A percentile compares a stretch with the other conserved stretches of the same genome.
phyloP scores from a whole-genome alignment of 2,797 vertebrate genomes.

The Heterohyrax brucei region DNA sequence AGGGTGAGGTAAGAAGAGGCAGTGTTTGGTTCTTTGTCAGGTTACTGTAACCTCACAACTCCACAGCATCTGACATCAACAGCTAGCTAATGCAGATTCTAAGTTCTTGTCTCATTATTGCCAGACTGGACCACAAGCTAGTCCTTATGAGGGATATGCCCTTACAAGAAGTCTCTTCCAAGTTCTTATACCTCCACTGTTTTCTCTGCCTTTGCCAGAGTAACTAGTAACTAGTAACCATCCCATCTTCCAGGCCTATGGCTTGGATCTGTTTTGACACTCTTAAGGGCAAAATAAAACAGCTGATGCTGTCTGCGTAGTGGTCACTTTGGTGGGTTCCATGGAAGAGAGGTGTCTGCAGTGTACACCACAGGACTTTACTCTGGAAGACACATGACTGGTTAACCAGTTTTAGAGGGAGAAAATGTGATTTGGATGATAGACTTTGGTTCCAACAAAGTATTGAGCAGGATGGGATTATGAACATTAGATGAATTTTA shows the following conservation, averaged over 20 bases:
- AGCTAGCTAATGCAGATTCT: background rate
- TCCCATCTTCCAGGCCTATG: background rate
- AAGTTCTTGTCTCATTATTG: background rate
- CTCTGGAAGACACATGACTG: background rate
- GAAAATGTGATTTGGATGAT: slow-evolving; percentile 36
- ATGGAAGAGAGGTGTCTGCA: background rate
- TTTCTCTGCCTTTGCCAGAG: background rate
- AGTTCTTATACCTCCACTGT: background rate
- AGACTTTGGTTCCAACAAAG: background rate
- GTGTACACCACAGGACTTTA: background rate
- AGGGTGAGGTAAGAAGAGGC: background rate
- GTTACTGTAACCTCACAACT: no score
- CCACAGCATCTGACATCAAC: background rate
- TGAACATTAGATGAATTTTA: slow-evolving; percentile 44
- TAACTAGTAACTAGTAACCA: background rate
- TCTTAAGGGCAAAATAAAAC: background rate
- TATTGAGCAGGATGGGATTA: background rate
- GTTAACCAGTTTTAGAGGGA: slow-evolving; percentile 4
- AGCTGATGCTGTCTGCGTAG: background rate
- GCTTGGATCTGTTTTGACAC: background rate
- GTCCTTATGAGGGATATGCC: background rate
- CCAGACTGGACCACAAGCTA: background rate
- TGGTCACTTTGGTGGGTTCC: background rate
- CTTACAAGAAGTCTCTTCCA: background rate
- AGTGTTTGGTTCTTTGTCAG: no score